phyloP scores from a whole-genome alignment of 1,140 invertebrate genomes.

The Drosophila azteca region DNA sequence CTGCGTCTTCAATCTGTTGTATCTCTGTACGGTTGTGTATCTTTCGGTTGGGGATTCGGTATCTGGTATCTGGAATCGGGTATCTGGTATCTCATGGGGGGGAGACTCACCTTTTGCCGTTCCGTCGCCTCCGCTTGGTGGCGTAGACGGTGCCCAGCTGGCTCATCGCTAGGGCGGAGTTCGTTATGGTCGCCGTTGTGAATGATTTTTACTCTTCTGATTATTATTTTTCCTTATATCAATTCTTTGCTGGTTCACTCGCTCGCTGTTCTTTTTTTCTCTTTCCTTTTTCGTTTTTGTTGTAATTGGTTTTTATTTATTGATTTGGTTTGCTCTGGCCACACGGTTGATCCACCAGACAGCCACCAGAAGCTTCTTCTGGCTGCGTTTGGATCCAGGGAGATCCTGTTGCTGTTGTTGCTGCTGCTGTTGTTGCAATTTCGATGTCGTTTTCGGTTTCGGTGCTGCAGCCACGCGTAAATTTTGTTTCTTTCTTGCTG shows the following conservation, averaged over 20 bases:
- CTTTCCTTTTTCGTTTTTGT: slow-evolving; percentile 38
- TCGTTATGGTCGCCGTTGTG: slow-evolving; percentile 83
- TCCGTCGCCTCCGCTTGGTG: slow-evolving; percentile 94
- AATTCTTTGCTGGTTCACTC: slow-evolving; percentile 26
- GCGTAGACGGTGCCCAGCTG: slow-evolving; percentile 97
- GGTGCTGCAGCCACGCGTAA: slow-evolving; percentile 46
- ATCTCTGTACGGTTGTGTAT: slow-evolving; percentile 4
- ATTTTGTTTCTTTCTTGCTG: slow-evolving; percentile 44
- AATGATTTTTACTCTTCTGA: slow-evolving; percentile 69
- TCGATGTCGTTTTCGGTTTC: slow-evolving; percentile 25
- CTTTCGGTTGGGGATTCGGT: not conserved
- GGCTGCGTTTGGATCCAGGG: slow-evolving; percentile 38
- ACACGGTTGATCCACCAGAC: slow-evolving; percentile 33
- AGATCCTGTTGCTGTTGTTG: slow-evolving; percentile 55
- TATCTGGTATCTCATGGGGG: slow-evolving; percentile 10
- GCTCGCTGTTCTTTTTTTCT: slow-evolving; percentile 9
- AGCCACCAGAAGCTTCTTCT: slow-evolving; percentile 48
- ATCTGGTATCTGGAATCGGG: slow-evolving; percentile 47
- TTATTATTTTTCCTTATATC: slow-evolving; percentile 41
- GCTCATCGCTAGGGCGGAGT: slow-evolving; percentile 87
- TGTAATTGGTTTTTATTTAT: slow-evolving; percentile 78
- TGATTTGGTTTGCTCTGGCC: slow-evolving; percentile 56
- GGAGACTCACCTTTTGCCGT: slow-evolving; percentile 94
- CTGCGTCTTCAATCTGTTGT: slow-evolving; percentile 24
- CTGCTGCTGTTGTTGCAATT: not conserved